These are phyloP conservation scores for Anodontia alba DNA, from an alignment of 2,888 invertebrate species.

Conservation along the genomic window DNA sequence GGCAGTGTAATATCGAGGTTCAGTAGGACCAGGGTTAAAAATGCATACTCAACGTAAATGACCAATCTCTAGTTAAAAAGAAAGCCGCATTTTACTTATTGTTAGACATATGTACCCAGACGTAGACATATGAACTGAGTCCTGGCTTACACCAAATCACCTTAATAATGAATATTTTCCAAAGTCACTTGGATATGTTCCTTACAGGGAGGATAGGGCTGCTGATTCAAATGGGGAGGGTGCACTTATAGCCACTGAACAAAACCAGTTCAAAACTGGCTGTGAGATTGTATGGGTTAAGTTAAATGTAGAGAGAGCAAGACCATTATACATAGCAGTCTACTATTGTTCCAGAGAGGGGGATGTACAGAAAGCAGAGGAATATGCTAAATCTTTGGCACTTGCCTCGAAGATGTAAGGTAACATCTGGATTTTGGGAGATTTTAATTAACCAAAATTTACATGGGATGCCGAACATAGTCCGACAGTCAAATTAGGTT, in stretches of 20 bases:
- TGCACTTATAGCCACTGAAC: not conserved
- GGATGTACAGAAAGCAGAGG: not conserved
- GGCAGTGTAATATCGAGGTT: no score
- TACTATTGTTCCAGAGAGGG: not conserved
- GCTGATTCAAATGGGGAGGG: not conserved
- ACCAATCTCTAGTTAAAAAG: not conserved
- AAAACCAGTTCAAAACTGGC: not conserved
- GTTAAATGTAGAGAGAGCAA: not conserved
- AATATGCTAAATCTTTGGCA: not conserved
- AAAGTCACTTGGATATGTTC: not conserved
- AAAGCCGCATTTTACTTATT: not conserved
- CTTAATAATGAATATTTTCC: no score
- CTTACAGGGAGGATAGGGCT: not conserved
- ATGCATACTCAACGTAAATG: not conserved
- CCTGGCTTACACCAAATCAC: not conserved
- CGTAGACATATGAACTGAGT: not conserved
- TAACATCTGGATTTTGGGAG: slow-evolving; percentile 5
- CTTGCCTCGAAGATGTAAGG: not conserved
- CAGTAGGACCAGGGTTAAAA: no score
- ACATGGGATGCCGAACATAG: slow-evolving; percentile 25
- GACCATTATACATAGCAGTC: not conserved
- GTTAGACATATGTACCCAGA: not conserved
- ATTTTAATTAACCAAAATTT: slow-evolving; percentile 26
- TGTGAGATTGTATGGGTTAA: not conserved
- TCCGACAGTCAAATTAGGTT: slow-evolving; percentile 4